Evolutionary conservation across 2,888 invertebrate species (phyloP).

Genomic region (Apomyelois bistriatella): DNA sequence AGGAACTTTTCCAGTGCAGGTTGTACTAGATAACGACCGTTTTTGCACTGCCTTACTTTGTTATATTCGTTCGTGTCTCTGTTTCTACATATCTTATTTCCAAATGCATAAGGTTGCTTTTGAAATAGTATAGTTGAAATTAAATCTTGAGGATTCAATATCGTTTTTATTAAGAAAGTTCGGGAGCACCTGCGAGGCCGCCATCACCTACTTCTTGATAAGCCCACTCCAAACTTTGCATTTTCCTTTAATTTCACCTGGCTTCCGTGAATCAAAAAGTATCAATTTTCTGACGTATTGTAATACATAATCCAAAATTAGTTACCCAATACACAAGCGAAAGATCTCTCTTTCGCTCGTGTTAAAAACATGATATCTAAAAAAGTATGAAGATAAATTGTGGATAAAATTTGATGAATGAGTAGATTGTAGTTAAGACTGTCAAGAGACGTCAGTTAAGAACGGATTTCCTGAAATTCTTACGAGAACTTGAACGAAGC

Average conservation of each 20-base stretch:
- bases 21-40: neutral
- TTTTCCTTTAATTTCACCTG: slow-evolving; percentile 34
- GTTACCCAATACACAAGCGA: too few species aligned
- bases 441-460: too few species aligned
- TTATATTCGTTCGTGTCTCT: neutral
- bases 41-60: neutral
- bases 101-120: slow-evolving; percentile 19
- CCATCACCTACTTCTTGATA: slow-evolving; percentile 33
- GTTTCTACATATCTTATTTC: slow-evolving; percentile 11
- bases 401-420: too few species aligned
- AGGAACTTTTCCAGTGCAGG: neutral
- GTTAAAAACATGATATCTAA: too few species aligned
- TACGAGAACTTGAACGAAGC: too few species aligned
- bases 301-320: too few species aligned
- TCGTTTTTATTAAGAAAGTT: slow-evolving; percentile 51
- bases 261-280: neutral
- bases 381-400: too few species aligned
- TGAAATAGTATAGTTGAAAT: slow-evolving; percentile 22
- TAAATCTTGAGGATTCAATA: slow-evolving; percentile 34
- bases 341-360: too few species aligned
- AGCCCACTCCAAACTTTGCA: slow-evolving; percentile 32
- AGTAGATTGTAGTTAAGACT: too few species aligned
- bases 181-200: slow-evolving; percentile 33
- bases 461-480: too few species aligned
- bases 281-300: too few species aligned